These are phyloP conservation scores for Proisotoma minuta DNA, from an alignment of 2,888 invertebrate species.

Conservation along the genomic window DNA sequence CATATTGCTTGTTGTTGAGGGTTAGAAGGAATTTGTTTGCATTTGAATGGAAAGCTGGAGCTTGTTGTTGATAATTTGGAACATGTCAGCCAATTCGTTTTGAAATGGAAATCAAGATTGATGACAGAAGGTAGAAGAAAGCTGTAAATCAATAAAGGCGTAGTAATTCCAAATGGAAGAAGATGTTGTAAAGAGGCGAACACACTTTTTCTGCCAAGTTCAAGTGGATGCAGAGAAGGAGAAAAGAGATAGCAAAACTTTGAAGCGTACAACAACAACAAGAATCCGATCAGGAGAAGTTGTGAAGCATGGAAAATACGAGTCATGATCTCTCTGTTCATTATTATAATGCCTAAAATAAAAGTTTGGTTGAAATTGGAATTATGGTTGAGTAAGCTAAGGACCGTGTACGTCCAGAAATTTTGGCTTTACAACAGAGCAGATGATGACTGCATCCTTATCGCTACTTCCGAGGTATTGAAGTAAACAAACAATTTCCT, in stretches of 20 bases:
- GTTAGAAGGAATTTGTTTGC: too few species aligned
- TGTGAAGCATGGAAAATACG: constrained; percentile 2
- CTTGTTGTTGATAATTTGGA: too few species aligned
- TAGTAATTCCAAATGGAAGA: neutral
- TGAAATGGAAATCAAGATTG: too few species aligned
- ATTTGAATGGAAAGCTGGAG: too few species aligned
- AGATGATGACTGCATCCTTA: too few species aligned
- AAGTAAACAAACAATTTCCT: constrained; percentile 3
- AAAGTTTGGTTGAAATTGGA: neutral
- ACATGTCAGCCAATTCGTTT: too few species aligned
- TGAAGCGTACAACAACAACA: neutral
- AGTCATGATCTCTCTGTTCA: constrained; percentile 3
- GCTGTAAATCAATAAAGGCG: neutral
- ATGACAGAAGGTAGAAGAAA: too few species aligned
- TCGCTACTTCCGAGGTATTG: neutral
- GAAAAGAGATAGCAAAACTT: neutral
- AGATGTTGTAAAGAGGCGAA: neutral
- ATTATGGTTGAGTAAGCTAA: neutral
- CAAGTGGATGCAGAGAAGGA: neutral
- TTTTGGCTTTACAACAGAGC: too few species aligned
- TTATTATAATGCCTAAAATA: constrained; percentile 1
- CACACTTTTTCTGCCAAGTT: constrained; percentile 1
- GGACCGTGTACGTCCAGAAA: too few species aligned
- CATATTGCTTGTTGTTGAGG: too few species aligned
- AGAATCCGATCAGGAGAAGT: neutral